Evolutionary conservation across 1,140 invertebrate genomes (phyloP).

Genomic region (Acromyrmex charruanus): DNA sequence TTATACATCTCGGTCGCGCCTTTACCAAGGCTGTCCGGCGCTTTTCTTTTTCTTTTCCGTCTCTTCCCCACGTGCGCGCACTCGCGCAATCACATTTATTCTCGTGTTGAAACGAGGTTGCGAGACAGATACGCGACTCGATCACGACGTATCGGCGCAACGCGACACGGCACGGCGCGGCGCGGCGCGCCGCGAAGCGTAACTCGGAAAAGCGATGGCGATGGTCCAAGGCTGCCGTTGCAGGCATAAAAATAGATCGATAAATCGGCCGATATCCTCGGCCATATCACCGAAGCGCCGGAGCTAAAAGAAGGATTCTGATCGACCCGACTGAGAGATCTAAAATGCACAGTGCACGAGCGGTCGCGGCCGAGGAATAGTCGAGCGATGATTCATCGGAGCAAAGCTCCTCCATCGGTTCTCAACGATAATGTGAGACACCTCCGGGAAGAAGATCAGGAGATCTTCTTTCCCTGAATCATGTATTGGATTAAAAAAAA

Average conservation of each 20-base stretch:
- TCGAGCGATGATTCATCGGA: constrained; percentile 67
- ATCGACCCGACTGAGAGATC: constrained; percentile 57
- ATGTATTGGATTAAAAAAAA: neutral
- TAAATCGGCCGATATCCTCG: constrained; percentile 68
- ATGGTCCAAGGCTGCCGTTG: constrained; percentile 40
- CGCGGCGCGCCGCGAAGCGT: neutral
- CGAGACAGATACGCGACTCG: constrained; percentile 36
- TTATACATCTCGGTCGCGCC: constrained; percentile 62
- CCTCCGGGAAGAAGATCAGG: neutral
- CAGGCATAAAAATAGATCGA: constrained; percentile 66
- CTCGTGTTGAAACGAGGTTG: constrained; percentile 46
- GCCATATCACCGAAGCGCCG: neutral
- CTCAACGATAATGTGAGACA: constrained; percentile 45
- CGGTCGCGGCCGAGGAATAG: constrained; percentile 53
- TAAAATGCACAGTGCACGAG: constrained; percentile 10
- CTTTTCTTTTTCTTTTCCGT: constrained; percentile 3
- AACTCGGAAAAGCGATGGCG: constrained; percentile 46
- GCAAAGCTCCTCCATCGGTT: constrained; percentile 42
- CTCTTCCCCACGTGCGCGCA: neutral
- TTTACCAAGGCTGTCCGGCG: constrained; percentile 52
- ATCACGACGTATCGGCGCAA: constrained; percentile 47
- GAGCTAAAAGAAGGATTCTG: constrained; percentile 49
- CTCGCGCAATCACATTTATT: constrained; percentile 50
- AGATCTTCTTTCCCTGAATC: neutral
- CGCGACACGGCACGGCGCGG: neutral